These are phyloP conservation scores for Rhizoglyphus robini DNA, from an alignment of 1,140 invertebrate genomes.

Conservation along the genomic window DNA sequence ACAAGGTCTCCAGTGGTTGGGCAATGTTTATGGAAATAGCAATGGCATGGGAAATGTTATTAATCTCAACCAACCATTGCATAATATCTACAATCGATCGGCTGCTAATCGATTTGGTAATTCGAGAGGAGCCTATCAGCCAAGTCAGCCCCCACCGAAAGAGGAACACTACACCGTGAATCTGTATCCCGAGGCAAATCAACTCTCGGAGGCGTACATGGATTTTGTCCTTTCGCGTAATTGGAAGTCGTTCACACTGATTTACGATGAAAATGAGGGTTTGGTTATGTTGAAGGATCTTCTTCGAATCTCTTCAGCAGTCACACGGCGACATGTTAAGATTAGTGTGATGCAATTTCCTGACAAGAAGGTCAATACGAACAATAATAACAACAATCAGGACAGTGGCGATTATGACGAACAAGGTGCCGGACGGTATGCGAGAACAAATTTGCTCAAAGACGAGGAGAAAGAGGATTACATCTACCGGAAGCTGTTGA, in stretches of 20 bases:
- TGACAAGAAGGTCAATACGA: constrained; percentile 29
- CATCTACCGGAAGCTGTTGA: neutral
- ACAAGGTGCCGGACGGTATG: neutral
- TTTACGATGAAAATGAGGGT: constrained; percentile 87
- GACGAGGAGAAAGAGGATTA: neutral
- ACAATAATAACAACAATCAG: neutral
- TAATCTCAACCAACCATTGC: too few species aligned
- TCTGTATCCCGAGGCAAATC: constrained; percentile 77
- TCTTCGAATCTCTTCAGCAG: neutral
- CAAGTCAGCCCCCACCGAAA: too few species aligned
- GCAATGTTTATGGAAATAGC: too few species aligned
- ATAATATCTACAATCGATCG: too few species aligned
- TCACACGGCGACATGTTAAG: neutral
- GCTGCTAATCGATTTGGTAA: too few species aligned
- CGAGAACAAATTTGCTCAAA: neutral
- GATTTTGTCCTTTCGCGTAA: constrained; percentile 71
- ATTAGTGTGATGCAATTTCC: constrained; percentile 33
- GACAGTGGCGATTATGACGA: neutral
- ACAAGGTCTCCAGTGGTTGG: too few species aligned
- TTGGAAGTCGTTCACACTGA: constrained; percentile 86
- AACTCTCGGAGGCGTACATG: constrained; percentile 63
- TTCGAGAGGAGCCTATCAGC: too few species aligned
- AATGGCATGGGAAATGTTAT: too few species aligned
- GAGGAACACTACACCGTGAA: constrained; percentile 46
- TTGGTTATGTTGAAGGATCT: constrained; percentile 12